Conservation (phyloP, 37 sponge, comb jelly and placozoan genomes). For the Crambe crambe region DNA sequence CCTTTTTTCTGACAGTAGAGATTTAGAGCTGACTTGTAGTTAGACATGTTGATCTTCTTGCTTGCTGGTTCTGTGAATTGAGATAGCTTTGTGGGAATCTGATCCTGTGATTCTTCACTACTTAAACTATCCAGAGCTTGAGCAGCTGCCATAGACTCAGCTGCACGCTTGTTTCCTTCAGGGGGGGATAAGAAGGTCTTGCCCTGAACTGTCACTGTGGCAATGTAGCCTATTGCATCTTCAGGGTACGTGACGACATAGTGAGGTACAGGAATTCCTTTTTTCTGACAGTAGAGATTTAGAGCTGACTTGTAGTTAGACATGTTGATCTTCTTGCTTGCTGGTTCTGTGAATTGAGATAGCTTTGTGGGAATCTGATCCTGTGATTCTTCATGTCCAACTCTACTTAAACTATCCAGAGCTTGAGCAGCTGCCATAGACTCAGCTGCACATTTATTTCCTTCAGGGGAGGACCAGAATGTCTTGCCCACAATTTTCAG, state of each 20-base stretch:
- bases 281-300: constrained; percentile 43
- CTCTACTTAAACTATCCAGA: no score
- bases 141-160: constrained; percentile 38
- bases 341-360: no score
- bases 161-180: constrained; percentile 26
- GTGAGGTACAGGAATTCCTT: constrained; percentile 6
- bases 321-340: background rate
- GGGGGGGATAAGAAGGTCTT: constrained; percentile 16
- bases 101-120: background rate
- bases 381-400: no score
- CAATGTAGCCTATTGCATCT: constrained; percentile 31
- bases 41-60: background rate
- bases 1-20: constrained; percentile 45
- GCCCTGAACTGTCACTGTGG: constrained; percentile 20
- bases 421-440: no score
- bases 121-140: constrained; percentile 1
- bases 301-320: constrained; percentile 26
- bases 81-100: no score
- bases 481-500: constrained; percentile 30
- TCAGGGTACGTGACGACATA: constrained; percentile 22
- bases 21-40: constrained; percentile 28
- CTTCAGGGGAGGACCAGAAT: no score
- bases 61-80: no score
- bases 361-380: no score
- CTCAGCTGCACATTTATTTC: no score